Evolutionary conservation across 2,888 invertebrate species (phyloP), one percentile per base, ranked within the genome.

Genomic region (Crematogaster levior): DNA sequence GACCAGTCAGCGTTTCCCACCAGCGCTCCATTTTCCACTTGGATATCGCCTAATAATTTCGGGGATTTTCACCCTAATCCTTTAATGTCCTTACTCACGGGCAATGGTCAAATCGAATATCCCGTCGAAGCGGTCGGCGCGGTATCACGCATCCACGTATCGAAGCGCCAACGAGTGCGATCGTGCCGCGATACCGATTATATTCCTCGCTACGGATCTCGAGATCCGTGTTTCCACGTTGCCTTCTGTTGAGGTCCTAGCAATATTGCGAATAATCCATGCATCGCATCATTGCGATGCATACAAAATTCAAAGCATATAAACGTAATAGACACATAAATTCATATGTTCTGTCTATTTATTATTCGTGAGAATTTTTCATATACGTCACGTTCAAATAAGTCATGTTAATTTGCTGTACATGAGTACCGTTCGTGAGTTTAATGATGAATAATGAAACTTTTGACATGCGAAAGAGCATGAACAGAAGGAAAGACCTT

Each of bases 31-130:
- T 92, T 92, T 92, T 91, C 91, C 90, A 90, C 91, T 91, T 90
- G 91, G 89, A 89, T 91, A 89, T 91, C 90, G 90, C 91, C 91
- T 91, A 91, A 91, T 91, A 90, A 91, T 90, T 86, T 88, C 87
- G 86, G 86, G 90, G 90, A 91, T 92, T 91, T 92, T 90, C 91
- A 89, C 84, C 85, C 86, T 87, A 86, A 90, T 88, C 90, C 88
- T 88, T 89, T 92, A 89, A 90, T 89, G 89, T 89, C 88, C 88
- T 91, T 91, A 91, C 85, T 89, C 87, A 88, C 86, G 88, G 87
- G 70, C 88, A 84, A 85, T 84, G 87, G 84, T 86, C 87, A 87
- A 90, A 87, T 89, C 88, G 91, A 88, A 88, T 89, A 88, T 90
- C 88, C 85, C 80, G 56, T 61, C 77, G 85, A 79, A 88, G 88